Percentiles rank a stretch among this genome's conserved stretches.
Evolutionary conservation across 2,113 vertebrate genomes (phyloP).

Genomic region (Bambusicola thoracicus): DNA sequence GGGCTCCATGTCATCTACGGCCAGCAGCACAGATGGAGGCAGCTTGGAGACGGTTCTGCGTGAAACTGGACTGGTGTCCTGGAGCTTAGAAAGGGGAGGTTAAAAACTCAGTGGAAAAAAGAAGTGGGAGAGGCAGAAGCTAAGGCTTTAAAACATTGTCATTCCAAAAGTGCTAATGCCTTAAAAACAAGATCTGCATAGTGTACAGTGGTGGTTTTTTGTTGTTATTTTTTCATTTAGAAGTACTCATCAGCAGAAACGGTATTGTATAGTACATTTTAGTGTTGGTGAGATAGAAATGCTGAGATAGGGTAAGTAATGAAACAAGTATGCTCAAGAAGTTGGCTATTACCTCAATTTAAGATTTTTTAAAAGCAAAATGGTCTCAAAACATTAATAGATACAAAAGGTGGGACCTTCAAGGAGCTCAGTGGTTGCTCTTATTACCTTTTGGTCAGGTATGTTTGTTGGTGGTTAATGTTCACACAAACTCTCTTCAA

Average conservation of each 20-base stretch:
- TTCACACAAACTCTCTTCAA: neutral
- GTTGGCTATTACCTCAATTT: neutral
- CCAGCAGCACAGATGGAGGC: neutral
- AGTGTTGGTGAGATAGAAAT: neutral
- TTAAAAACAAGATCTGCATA: neutral
- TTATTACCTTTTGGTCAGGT: neutral
- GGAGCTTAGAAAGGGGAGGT: neutral
- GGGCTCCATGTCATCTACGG: neutral
- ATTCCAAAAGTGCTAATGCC: neutral
- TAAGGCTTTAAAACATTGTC: neutral
- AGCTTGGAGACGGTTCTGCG: neutral
- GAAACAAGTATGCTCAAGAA: neutral
- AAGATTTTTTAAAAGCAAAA: neutral
- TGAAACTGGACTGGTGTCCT: neutral
- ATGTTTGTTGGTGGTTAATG: neutral
- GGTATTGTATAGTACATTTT: neutral
- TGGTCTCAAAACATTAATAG: neutral
- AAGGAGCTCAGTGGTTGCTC: neutral
- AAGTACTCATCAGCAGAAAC: neutral
- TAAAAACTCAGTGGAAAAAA: neutral
- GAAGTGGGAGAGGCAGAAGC: neutral
- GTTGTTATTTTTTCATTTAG: neutral
- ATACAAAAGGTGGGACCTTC: neutral
- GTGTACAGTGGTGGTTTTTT: neutral
- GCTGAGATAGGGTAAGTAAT: neutral